Conservation (phyloP, 1,140 invertebrate species). For the Antheraea mylitta region DNA sequence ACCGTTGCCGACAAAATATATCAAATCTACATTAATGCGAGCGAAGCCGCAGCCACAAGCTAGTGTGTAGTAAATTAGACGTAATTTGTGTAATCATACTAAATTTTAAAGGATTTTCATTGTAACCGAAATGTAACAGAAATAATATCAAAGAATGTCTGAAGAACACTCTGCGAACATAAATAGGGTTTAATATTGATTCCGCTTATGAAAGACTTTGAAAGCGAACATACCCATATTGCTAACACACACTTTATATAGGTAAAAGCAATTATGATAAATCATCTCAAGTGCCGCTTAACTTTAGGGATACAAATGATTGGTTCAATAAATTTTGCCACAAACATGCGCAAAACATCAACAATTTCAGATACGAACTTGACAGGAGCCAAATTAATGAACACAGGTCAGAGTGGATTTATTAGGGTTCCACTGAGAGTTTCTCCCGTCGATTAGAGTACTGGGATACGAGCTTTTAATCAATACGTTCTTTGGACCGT, state of each 20-base stretch:
- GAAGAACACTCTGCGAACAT: neutral
- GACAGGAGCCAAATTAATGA: conserved; percentile 59
- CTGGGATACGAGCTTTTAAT: conserved; percentile 21
- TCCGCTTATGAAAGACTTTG: neutral
- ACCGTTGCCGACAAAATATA: too few species aligned
- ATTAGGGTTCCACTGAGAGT: conserved; percentile 42
- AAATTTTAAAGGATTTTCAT: neutral
- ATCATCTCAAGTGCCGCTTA: conserved; percentile 33
- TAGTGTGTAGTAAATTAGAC: too few species aligned
- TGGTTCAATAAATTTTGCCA: conserved; percentile 50
- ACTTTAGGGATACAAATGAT: conserved; percentile 44
- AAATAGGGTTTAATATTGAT: neutral
- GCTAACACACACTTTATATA: neutral
- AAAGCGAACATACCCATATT: conserved; percentile 7
- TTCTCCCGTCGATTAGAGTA: conserved; percentile 39
- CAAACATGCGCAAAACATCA: conserved; percentile 61
- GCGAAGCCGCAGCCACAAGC: too few species aligned
- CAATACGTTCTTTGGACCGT: conserved; percentile 18
- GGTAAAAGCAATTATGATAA: conserved; percentile 32
- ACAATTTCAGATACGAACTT: conserved; percentile 60
- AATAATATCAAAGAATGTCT: neutral
- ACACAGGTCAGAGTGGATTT: conserved; percentile 55
- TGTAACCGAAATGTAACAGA: neutral
- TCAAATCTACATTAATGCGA: too few species aligned
- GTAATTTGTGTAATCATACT: too few species aligned